Evolutionary conservation across 37 sponge, comb jelly and placozoan genomes (phyloP).

Genomic region (Diacarnus erythraeanus): DNA sequence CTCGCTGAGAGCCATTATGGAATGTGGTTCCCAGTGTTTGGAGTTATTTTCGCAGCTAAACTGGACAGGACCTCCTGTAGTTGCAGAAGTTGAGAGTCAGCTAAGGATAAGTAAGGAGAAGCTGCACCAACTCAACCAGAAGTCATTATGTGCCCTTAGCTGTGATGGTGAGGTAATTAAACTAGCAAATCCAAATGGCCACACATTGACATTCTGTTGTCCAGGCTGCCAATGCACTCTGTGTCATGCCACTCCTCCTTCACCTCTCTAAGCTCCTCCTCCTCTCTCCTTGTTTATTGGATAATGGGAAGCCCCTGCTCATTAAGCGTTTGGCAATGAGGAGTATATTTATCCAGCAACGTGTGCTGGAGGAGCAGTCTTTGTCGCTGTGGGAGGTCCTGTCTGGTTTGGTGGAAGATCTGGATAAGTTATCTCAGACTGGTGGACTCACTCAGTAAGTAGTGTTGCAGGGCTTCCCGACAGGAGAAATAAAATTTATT

Average conservation of each 20-base stretch:
- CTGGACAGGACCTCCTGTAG: conserved; percentile 70
- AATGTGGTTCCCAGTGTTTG: conserved; percentile 15
- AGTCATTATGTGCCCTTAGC: conserved; percentile 27
- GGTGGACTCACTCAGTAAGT: conserved; percentile 1
- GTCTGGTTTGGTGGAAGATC: conserved; percentile 17
- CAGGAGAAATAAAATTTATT: no score
- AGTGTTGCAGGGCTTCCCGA: no score
- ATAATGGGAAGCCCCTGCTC: neutral
- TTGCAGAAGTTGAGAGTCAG: neutral
- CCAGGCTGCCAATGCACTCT: conserved; percentile 26
- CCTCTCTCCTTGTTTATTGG: neutral
- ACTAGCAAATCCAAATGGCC: neutral
- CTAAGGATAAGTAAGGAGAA: neutral
- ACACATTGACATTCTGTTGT: neutral
- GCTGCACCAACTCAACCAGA: conserved; percentile 20
- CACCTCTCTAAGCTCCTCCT: conserved; percentile 42
- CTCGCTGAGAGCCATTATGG: no score
- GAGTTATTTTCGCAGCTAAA: conserved; percentile 58
- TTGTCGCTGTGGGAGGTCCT: conserved; percentile 55
- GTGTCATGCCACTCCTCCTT: conserved; percentile 27
- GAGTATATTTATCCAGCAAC: conserved; percentile 61
- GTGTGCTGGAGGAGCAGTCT: conserved; percentile 28
- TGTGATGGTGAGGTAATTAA: conserved; percentile 63
- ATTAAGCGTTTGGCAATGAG: conserved; percentile 32
- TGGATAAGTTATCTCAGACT: neutral